Conservation (phyloP, 23 tunicate species). For the Ascidia mentula region DNA sequence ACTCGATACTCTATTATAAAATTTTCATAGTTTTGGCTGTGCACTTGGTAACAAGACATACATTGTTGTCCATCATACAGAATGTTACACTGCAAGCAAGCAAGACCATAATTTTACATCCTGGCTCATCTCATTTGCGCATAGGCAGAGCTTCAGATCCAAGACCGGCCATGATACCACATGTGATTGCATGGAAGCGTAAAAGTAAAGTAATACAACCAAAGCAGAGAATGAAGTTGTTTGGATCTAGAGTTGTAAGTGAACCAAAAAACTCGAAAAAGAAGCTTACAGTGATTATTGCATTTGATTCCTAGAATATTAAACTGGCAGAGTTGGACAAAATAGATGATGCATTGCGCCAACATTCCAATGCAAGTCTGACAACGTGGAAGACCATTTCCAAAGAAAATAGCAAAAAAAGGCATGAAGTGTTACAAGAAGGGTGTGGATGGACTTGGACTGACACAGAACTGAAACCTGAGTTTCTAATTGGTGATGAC, state of each 20-base stretch:
- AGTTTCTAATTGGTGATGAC: constrained; percentile 74
- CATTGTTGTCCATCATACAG: neutral
- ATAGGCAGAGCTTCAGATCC: constrained; percentile 85
- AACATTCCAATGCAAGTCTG: neutral
- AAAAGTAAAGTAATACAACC: constrained; percentile 36
- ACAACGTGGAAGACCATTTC: constrained; percentile 28
- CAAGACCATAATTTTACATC: constrained; percentile 68
- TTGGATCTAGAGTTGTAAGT: neutral
- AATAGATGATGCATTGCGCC: constrained; percentile 6
- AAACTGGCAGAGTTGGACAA: neutral
- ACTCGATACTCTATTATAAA: neutral
- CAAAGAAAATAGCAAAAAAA: constrained; percentile 36
- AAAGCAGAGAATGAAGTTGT: constrained; percentile 24
- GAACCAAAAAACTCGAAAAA: neutral
- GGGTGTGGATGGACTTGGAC: constrained; percentile 87
- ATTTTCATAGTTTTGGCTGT: neutral
- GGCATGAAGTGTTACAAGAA: constrained; percentile 54
- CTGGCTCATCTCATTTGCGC: constrained; percentile 74
- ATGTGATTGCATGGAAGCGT: constrained; percentile 86
- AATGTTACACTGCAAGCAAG: constrained; percentile 44
- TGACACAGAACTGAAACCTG: constrained; percentile 45
- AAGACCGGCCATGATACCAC: constrained; percentile 64
- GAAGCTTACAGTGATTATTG: neutral
- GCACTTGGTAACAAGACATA: neutral
- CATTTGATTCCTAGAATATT: neutral